phyloP scores from a whole-genome alignment of 2,888 invertebrate genomes.

The Agrochola litura region DNA sequence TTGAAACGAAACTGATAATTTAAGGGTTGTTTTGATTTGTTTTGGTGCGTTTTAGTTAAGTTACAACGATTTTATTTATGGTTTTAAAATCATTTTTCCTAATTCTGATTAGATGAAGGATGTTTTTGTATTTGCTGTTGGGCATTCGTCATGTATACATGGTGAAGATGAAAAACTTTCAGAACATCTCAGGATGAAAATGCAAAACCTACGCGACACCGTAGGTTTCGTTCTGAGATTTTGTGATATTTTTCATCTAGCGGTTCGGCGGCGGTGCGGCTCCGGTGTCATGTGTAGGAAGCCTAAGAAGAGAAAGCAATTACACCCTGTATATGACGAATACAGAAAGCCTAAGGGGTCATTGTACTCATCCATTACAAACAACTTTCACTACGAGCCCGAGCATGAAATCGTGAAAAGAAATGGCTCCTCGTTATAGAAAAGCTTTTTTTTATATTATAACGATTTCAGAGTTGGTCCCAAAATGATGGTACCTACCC shows the following conservation, averaged over 20 bases:
- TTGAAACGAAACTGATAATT: conserved; percentile 32
- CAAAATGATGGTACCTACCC: neutral
- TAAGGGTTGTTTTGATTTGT: conserved; percentile 15
- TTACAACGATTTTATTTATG: neutral
- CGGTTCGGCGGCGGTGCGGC: too few species aligned
- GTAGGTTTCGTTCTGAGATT: too few species aligned
- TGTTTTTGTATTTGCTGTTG: neutral
- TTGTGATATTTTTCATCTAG: too few species aligned
- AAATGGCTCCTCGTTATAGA: neutral
- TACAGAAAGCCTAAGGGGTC: neutral
- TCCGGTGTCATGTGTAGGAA: too few species aligned
- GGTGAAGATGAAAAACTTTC: neutral
- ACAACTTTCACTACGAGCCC: neutral
- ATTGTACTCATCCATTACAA: neutral
- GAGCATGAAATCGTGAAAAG: neutral
- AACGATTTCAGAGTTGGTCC: neutral
- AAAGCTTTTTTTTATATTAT: neutral
- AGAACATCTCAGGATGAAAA: too few species aligned
- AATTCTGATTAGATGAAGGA: neutral
- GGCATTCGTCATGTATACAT: neutral
- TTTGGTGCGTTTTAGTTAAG: neutral
- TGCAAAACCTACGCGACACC: too few species aligned
- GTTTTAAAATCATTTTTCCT: neutral
- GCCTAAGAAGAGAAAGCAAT: too few species aligned
- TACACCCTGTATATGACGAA: too few species aligned